phyloP scores from a whole-genome alignment of 2,888 invertebrate species.

The Andrena dorsata region DNA sequence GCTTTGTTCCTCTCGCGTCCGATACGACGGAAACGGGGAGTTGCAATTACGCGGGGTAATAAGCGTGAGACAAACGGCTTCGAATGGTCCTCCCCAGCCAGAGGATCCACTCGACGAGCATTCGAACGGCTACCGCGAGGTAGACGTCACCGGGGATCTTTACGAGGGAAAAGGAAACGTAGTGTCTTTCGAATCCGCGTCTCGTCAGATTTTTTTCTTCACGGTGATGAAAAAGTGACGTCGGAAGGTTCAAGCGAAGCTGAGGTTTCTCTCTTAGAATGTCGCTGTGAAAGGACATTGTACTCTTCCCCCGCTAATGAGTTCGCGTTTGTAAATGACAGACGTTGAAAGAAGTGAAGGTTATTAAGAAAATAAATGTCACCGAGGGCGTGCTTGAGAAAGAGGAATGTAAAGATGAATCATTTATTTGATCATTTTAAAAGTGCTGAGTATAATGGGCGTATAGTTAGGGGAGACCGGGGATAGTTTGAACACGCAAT shows the following conservation, averaged over 20 bases:
- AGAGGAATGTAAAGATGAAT: background rate
- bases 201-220: background rate
- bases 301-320: constrained; percentile 17
- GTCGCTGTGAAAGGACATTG: background rate
- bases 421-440: too few relatives aligned
- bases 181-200: background rate
- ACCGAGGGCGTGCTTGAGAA: background rate
- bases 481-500: too few relatives aligned
- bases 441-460: too few relatives aligned
- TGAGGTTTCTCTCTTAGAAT: background rate
- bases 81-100: constrained; percentile 30
- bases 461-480: too few relatives aligned
- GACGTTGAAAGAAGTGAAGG: background rate
- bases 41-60: constrained; percentile 54
- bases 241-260: background rate
- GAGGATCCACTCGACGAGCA: constrained; percentile 40
- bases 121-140: constrained; percentile 21
- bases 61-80: constrained; percentile 49
- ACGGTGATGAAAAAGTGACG: constrained; percentile 8
- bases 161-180: background rate
- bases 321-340: constrained; percentile 16
- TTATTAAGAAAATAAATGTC: background rate
- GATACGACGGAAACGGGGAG: constrained; percentile 22
- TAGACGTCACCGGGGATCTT: background rate
- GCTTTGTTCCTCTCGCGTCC: constrained; percentile 15